phyloP scores from a whole-genome alignment of 2,797 vertebrate genomes.

The Cirrhinus molitorella region DNA sequence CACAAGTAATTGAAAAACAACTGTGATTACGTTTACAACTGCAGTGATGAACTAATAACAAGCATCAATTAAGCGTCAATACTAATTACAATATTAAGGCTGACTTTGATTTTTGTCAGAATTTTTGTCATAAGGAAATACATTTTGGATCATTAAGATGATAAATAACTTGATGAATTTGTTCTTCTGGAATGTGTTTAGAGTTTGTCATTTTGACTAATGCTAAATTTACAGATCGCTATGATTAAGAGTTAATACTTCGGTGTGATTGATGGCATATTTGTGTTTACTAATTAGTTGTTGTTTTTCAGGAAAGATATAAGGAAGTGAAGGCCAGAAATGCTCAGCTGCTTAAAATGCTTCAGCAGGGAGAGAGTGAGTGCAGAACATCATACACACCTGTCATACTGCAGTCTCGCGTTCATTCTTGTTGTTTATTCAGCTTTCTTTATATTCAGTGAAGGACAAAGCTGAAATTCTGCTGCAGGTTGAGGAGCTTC shows the following conservation, averaged over 20 bases:
- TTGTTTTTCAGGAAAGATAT: constrained; percentile 83
- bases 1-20: neutral
- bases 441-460: constrained; percentile 78
- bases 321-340: constrained; percentile 96
- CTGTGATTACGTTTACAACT: neutral
- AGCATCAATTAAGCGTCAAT: no score
- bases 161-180: neutral
- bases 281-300: neutral
- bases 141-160: no score
- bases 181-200: neutral
- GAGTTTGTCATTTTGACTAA: neutral
- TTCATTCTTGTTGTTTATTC: neutral
- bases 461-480: constrained; percentile 98
- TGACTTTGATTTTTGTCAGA: no score
- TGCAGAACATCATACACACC: constrained; percentile 42
- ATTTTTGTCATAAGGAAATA: no score
- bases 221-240: neutral
- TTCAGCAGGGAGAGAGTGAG: constrained; percentile 97
- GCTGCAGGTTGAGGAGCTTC: constrained; percentile 89
- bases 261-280: neutral
- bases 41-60: neutral
- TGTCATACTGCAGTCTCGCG: neutral
- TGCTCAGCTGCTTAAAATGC: constrained; percentile 92
- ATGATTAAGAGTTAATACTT: neutral
- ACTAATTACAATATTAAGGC: no score